Evolutionary conservation across 64 coral and sea anemone genomes (phyloP), one percentile per base, ranked within the genome.

Genomic region (Pocillopora damicornis): DNA sequence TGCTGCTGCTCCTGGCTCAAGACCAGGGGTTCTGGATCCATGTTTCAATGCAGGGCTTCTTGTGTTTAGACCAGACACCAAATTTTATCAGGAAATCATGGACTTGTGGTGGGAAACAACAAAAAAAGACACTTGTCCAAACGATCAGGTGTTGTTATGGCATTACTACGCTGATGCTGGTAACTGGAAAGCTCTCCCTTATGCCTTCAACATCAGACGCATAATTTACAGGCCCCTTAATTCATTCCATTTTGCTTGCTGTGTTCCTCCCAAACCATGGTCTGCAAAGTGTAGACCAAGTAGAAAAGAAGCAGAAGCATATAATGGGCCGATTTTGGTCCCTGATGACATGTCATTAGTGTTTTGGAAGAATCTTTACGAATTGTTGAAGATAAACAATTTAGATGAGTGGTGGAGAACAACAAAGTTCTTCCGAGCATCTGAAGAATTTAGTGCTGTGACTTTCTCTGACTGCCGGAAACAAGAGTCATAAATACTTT

Each of bases 1-100:
- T 86, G 91, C 91, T 58, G 95, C 95, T 38, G 64, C 91, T 17
- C 37, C 89, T 58, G 93, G 95, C 62, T 76, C 91, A 1, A 45
- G 95, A 36, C 95, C 95, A 14, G 95, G 95, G 0, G 59, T 98
- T 1, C 57, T 98, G 26, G 92, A 98, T 60, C 92, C 92, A 1
- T 98, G 95, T 60, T 98, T 98, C 58, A 98, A 98, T 88, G 95
- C 95, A 9, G 95, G 95, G 9, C 38, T 98, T 25, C 38, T 98
- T 6, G 83, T 98, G 15, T 93, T 98, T 30, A 88, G 88, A 86
- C 95, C 95, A 67, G 83, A 66, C 75, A 3, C 36, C 30, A 69
- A 80, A 22, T 74, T 88, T 75, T 74, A 93, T 77, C 25, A 81
- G 25, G 88, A 63, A 66, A 98, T 93, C 45, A 87, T 94, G 80